Evolutionary conservation across 2,113 vertebrate genomes (phyloP).

Genomic region (Parotia lawesii): DNA sequence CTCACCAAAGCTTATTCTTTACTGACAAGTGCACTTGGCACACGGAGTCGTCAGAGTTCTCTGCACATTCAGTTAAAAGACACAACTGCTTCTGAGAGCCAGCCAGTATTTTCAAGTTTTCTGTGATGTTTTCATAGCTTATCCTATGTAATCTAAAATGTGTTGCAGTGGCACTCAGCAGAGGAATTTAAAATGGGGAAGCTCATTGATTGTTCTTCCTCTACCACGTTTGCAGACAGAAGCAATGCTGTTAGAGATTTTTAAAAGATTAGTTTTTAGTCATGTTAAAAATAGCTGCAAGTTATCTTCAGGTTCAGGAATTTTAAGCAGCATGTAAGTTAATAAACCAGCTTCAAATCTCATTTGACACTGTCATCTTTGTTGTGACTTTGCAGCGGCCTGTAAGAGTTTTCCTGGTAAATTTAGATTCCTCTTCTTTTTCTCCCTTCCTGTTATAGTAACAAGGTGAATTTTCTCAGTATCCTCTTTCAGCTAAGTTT

Average conservation of each 20-base stretch:
- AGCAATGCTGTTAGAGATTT: background rate
- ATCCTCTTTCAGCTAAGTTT: background rate
- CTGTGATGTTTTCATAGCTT: background rate
- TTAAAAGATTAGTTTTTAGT: background rate
- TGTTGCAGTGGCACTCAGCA: background rate
- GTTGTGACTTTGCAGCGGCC: background rate
- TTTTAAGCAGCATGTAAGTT: background rate
- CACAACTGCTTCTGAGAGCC: background rate
- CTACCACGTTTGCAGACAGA: background rate
- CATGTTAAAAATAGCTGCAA: background rate
- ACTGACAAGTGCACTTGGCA: background rate
- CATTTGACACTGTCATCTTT: background rate
- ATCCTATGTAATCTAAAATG: background rate
- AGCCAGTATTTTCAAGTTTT: background rate
- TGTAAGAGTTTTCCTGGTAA: background rate
- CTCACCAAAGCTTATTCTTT: background rate
- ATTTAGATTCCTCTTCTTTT: background rate
- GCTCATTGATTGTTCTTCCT: background rate
- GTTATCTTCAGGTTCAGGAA: background rate
- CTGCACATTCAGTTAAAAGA: background rate
- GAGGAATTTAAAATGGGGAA: background rate
- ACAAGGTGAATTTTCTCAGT: background rate
- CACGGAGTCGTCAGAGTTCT: background rate
- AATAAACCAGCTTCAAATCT: background rate
- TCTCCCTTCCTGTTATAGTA: background rate